Conservation (phyloP, 2,113 vertebrate species). For the Chauna torquata region DNA sequence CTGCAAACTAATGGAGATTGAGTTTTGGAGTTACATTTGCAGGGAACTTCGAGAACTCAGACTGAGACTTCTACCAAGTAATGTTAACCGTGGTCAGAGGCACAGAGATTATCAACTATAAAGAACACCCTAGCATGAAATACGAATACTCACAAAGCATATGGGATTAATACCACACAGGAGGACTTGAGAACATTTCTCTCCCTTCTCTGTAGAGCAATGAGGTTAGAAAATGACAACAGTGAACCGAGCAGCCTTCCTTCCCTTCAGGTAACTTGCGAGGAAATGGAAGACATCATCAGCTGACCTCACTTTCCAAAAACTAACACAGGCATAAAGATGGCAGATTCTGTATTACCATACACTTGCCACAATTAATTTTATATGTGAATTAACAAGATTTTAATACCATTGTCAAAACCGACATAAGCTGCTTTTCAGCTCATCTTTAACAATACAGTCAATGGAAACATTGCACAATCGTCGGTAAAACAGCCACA, state of each 20-base stretch:
- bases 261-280: background rate
- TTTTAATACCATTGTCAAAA: background rate
- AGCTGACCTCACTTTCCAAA: background rate
- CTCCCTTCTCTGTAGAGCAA: background rate
- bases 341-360: background rate
- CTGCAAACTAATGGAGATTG: rapidly evolving
- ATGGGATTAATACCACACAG: background rate
- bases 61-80: slow-evolving; percentile 17
- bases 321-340: background rate
- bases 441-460: slow-evolving; percentile 1
- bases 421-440: background rate
- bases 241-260: background rate
- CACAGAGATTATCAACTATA: background rate
- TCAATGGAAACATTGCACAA: background rate
- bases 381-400: background rate
- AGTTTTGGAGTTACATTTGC: background rate
- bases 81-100: slow-evolving; percentile 7
- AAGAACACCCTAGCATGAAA: background rate
- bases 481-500: background rate
- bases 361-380: background rate
- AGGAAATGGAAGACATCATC: background rate
- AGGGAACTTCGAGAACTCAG: background rate
- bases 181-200: background rate
- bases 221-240: background rate
- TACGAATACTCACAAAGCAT: background rate